Evolutionary conservation across 2,888 invertebrate species (phyloP).

Genomic region (Amblyjoppa fuscipennis): DNA sequence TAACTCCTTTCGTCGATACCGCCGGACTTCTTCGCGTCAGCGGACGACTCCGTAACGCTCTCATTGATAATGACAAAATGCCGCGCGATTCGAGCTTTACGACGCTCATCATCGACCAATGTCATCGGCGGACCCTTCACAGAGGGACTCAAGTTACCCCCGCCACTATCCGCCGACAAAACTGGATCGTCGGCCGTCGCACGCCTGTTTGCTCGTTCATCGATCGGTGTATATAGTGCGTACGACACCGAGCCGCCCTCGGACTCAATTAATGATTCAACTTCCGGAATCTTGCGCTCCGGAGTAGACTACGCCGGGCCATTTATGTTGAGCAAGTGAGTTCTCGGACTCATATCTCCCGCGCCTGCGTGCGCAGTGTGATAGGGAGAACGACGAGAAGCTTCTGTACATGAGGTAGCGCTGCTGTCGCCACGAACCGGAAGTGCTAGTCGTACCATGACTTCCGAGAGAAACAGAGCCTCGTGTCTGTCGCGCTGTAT

Average conservation of each 20-base stretch:
- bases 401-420: not conserved
- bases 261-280: too few species aligned
- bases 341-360: not conserved
- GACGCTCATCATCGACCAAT: conserved; percentile 46
- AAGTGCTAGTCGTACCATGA: not conserved
- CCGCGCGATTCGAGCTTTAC: conserved; percentile 39
- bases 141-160: conserved; percentile 60
- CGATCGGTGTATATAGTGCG: too few species aligned
- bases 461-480: not conserved
- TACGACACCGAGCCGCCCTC: too few species aligned
- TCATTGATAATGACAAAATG: conserved; percentile 38
- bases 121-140: conserved; percentile 17
- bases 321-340: too few species aligned
- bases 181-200: conserved; percentile 58
- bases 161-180: conserved; percentile 28
- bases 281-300: too few species aligned
- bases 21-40: conserved; percentile 52
- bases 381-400: not conserved
- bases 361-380: not conserved
- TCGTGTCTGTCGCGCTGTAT: not conserved
- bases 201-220: conserved; percentile 30
- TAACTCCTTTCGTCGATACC: conserved; percentile 50
- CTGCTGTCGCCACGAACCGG: not conserved
- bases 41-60: conserved; percentile 51
- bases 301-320: too few species aligned